Conservation (phyloP, 2,113 vertebrate genomes). For the Nerophis lumbriciformis region DNA sequence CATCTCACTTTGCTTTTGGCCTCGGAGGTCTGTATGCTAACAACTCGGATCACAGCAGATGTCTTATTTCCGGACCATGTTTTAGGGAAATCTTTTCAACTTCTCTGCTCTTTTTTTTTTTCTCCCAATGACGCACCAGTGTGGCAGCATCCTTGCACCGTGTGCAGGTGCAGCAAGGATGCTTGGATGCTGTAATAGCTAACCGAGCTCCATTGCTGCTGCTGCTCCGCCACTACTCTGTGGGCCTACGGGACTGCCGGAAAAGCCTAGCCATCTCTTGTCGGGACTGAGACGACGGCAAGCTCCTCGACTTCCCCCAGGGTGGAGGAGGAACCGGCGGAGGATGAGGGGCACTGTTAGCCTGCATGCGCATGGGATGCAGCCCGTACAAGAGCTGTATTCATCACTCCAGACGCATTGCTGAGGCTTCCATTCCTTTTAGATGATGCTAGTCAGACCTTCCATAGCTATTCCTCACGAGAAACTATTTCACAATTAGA, state of each 20-base stretch:
- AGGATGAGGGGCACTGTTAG: slow-evolving; percentile 56
- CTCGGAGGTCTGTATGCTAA: slow-evolving; percentile 36
- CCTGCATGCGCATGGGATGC: slow-evolving; percentile 63
- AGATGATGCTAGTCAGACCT: slow-evolving; percentile 25
- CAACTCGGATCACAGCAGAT: slow-evolving; percentile 35
- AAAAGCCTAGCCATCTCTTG: slow-evolving; percentile 67
- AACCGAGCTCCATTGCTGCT: slow-evolving; percentile 48
- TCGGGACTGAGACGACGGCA: slow-evolving; percentile 42
- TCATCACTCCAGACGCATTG: slow-evolving; percentile 38
- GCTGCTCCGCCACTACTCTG: slow-evolving; percentile 44
- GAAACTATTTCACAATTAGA: slow-evolving; percentile 28
- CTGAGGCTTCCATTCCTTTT: slow-evolving; percentile 43
- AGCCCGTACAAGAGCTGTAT: slow-evolving; percentile 48
- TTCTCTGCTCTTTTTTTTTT: slow-evolving; percentile 27
- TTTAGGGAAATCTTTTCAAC: slow-evolving; percentile 38
- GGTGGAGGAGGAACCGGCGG: slow-evolving; percentile 58
- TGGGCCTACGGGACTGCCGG: slow-evolving; percentile 59
- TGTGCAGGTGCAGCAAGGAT: slow-evolving; percentile 48
- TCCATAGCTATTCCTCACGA: slow-evolving; percentile 12
- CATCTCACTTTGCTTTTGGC: slow-evolving; percentile 48
- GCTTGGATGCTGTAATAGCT: slow-evolving; percentile 62
- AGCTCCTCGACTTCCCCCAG: slow-evolving; percentile 44
- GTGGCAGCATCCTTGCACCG: slow-evolving; percentile 36
- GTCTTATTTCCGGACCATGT: slow-evolving; percentile 52
- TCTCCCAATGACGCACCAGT: slow-evolving; percentile 24